Conservation (phyloP, 2,113 vertebrate species). For the Petrocephalus zakoni region DNA sequence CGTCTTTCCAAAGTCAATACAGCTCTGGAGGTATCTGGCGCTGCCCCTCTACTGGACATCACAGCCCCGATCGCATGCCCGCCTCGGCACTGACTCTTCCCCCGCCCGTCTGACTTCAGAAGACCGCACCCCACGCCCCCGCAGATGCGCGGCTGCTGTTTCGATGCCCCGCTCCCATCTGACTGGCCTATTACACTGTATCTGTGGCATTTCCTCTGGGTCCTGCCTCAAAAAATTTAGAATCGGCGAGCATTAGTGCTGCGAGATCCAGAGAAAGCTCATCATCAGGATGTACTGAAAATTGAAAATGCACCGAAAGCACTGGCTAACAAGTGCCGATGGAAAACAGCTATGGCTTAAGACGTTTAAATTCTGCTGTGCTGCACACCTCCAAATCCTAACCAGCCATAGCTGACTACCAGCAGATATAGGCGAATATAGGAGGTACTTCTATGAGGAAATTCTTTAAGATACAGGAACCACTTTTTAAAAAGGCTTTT, state of each 20-base stretch:
- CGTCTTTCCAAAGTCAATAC: slow-evolving; percentile 49
- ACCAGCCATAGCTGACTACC: background rate
- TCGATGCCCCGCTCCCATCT: background rate
- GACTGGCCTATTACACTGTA: background rate
- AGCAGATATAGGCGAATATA: background rate
- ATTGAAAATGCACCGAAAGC: background rate
- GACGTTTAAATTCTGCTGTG: background rate
- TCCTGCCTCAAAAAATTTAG: background rate
- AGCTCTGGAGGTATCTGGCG: slow-evolving; percentile 31
- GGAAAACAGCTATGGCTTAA: background rate
- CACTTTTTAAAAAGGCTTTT: background rate
- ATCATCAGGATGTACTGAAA: background rate
- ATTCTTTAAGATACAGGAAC: background rate
- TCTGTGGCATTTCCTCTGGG: slow-evolving; percentile 3
- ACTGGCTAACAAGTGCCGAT: background rate
- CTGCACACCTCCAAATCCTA: background rate
- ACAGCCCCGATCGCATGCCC: slow-evolving; percentile 29
- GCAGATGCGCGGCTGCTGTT: slow-evolving; percentile 20
- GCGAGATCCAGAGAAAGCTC: background rate
- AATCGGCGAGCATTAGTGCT: background rate
- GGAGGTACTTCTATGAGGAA: background rate
- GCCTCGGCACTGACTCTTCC: background rate
- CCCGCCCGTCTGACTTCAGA: slow-evolving; percentile 38
- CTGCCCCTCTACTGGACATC: slow-evolving; percentile 6
- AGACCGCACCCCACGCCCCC: background rate